Evolutionary conservation across 1,140 invertebrate genomes (phyloP), one percentile per base, ranked within the genome.

Genomic region (Belonocnema kinseyi): DNA sequence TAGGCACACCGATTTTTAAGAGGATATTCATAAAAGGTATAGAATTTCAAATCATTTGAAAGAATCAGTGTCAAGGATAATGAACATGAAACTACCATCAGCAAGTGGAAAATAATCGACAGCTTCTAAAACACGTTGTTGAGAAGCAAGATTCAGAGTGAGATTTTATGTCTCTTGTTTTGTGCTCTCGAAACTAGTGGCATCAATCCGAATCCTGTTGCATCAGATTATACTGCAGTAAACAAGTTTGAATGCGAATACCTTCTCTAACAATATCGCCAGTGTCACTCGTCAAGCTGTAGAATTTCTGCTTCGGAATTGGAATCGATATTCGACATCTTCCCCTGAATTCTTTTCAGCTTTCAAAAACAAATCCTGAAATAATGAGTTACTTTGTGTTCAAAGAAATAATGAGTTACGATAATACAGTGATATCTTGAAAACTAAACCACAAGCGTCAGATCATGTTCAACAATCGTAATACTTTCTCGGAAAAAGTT

Each of bases 151-250:
- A 11, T 46, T 8, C 40, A 46, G 40, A 11, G 8, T 46, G 40
- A 46, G 40, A 46, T 46, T 46, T 46, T 46, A 46, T 46, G 40
- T 46, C 17, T 56, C 17, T 56, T 56, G 17, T 56, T 56, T 19
- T 56, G 4, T 10, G 53, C 10, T 54, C 53, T 17, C 12, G 54
- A 11, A 19, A 21, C 21, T 56, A 19, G 54, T 56, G 53, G 17
- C 54, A 56, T 8, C 17, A 56, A 17, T 54, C 8, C 54, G 17
- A 56, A 19, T 56, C 54, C 16, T n/a, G 53, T 54, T 54, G n/a
- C 53, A 54, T 16, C 17, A 12, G 54, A 56, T 56, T 56, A 56
- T 56, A 56, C 54, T 56, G 17, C 21, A 56, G 17, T 56, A 56
- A 56, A 56, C 54, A 19, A 56, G 54, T 56, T 56, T 56, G 16